Percentiles rank a stretch among this genome's conserved stretches.
Conservation (phyloP, 2,797 vertebrate genomes). For the Esox lucius region DNA sequence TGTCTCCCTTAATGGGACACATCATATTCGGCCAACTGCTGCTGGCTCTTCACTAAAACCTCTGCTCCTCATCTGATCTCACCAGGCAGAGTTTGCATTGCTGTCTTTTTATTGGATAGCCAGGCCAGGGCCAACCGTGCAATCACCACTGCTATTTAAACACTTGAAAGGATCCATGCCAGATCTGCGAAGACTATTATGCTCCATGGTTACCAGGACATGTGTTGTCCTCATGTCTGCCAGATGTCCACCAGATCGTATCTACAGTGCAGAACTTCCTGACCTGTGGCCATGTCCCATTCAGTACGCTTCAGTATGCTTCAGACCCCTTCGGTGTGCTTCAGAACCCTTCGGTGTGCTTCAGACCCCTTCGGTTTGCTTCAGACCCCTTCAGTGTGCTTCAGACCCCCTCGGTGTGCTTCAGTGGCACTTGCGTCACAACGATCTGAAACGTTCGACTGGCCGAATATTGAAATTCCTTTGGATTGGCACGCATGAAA, state of each 20-base stretch:
- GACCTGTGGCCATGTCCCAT: slow-evolving; percentile 30
- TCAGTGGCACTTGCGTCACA: background rate
- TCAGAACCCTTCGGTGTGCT: slow-evolving; percentile 1
- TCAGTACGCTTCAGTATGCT: slow-evolving; percentile 48
- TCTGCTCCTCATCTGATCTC: slow-evolving; percentile 62
- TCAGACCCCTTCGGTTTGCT: slow-evolving; percentile 26
- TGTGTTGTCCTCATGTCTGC: slow-evolving; percentile 9
- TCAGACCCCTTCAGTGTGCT: slow-evolving; percentile 50
- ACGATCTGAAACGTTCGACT: slow-evolving; percentile 46
- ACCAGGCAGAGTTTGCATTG: slow-evolving; percentile 46
- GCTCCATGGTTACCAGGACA: slow-evolving; percentile 61
- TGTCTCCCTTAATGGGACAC: slow-evolving; percentile 59
- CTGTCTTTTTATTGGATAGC: slow-evolving; percentile 51
- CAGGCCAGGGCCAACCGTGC: slow-evolving; percentile 52
- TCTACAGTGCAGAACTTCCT: slow-evolving; percentile 18
- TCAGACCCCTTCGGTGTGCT: slow-evolving; percentile 39
- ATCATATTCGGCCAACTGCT: slow-evolving; percentile 57
- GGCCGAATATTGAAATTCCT: slow-evolving; percentile 9
- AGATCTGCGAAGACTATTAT: slow-evolving; percentile 76
- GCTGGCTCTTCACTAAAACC: slow-evolving; percentile 56
- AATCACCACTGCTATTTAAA: slow-evolving; percentile 68
- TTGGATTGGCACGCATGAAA: slow-evolving; percentile 34
- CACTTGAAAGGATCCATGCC: slow-evolving; percentile 65
- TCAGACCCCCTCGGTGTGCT: slow-evolving; percentile 1
- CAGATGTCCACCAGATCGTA: slow-evolving; percentile 28